Percentiles rank a stretch among this genome's conserved stretches.
Evolutionary conservation across 2,113 vertebrate species (phyloP).

Genomic region (Uria lomvia): DNA sequence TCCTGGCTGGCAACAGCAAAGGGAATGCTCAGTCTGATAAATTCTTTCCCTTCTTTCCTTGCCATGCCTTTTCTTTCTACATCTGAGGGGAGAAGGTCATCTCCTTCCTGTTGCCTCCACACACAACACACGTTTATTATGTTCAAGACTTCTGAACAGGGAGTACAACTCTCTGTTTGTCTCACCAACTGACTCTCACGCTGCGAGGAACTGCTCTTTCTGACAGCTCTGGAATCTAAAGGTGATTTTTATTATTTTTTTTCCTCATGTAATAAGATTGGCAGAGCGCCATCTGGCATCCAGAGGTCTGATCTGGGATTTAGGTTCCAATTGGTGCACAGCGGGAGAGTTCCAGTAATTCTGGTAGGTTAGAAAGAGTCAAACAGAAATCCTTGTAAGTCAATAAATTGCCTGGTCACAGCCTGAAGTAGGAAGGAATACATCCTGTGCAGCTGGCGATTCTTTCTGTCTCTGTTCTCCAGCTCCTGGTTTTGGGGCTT

Average conservation of each 20-base stretch:
- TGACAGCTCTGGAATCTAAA: background rate
- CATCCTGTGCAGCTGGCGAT: background rate
- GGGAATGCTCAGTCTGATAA: background rate
- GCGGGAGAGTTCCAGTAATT: background rate
- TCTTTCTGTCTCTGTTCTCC: background rate
- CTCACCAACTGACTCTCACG: background rate
- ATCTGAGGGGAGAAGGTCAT: background rate
- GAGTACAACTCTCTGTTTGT: background rate
- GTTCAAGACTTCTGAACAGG: background rate
- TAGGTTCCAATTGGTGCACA: background rate
- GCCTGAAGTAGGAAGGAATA: background rate
- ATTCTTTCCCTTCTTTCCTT: background rate
- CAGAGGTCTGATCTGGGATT: background rate
- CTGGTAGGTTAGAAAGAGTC: background rate
- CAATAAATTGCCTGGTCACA: background rate
- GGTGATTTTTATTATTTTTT: background rate
- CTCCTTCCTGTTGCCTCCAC: background rate
- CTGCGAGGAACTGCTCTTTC: background rate
- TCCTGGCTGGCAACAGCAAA: background rate
- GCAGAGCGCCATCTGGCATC: background rate
- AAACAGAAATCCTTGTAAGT: background rate
- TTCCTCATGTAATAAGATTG: background rate
- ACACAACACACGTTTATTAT: background rate
- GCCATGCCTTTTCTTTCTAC: background rate
- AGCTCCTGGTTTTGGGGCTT: background rate